Conservation (phyloP, 2,888 invertebrate species). For the Drosophila antonietae region DNA sequence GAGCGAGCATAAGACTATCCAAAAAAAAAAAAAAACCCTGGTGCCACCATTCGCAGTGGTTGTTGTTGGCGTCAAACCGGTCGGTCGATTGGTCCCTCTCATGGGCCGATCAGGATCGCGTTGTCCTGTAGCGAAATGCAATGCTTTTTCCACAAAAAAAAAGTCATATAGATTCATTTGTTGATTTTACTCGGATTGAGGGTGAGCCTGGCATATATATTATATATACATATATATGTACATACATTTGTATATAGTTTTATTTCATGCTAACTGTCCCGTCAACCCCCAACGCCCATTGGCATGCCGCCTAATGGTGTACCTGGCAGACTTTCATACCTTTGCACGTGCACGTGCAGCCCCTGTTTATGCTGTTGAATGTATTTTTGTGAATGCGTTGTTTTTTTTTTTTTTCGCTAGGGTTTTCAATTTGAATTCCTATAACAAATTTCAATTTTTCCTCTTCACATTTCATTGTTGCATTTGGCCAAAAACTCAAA, state of each 20-base stretch:
- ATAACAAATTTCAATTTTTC: constrained; percentile 23
- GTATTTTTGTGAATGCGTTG: constrained; percentile 1
- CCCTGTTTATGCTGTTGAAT: constrained; percentile 26
- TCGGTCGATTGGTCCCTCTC: constrained; percentile 32
- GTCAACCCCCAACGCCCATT: constrained; percentile 33
- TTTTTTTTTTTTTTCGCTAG: constrained; percentile 19
- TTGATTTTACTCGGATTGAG: constrained; percentile 49
- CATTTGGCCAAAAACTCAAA: constrained; percentile 36
- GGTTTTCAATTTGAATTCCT: constrained; percentile 42
- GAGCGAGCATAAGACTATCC: neutral
- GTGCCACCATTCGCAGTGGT: constrained; percentile 28
- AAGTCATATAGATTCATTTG: constrained; percentile 60
- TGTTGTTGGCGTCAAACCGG: constrained; percentile 63
- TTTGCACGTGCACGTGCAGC: constrained; percentile 55
- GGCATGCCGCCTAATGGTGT: constrained; percentile 16
- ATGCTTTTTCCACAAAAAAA: constrained; percentile 48
- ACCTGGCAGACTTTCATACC: constrained; percentile 32
- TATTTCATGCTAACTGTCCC: constrained; percentile 17
- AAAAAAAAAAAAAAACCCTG: neutral
- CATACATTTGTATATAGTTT: neutral
- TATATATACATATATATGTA: neutral
- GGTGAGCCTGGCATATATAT: constrained; percentile 25
- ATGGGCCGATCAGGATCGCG: constrained; percentile 6
- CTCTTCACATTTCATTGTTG: constrained; percentile 40
- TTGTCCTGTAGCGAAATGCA: constrained; percentile 54